phyloP scores from a whole-genome alignment of 1,140 invertebrate species.

The Cyclina sinensis region DNA sequence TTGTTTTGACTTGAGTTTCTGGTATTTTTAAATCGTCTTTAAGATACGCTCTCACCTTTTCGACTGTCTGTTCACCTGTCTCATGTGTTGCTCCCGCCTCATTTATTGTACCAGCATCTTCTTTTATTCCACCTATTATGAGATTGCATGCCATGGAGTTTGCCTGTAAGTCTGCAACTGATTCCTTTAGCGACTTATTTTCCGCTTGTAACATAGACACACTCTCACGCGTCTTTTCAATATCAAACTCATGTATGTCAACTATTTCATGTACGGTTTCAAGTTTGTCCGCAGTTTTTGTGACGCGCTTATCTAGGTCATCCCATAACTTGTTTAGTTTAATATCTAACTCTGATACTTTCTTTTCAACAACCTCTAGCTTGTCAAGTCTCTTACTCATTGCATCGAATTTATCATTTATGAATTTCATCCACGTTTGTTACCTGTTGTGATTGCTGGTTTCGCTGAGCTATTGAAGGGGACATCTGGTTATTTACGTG shows the following conservation, averaged over 20 bases:
- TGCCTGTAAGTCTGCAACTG: neutral
- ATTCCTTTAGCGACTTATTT: neutral
- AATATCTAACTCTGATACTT: neutral
- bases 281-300: neutral
- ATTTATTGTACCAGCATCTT: no score
- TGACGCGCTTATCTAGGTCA: neutral
- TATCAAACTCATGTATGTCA: neutral
- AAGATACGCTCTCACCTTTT: neutral
- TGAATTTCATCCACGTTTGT: neutral
- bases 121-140: neutral
- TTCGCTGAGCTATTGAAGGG: neutral
- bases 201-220: neutral
- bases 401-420: neutral
- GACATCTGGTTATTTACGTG: neutral
- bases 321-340: conserved; percentile 1
- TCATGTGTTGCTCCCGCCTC: neutral
- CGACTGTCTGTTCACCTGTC: neutral
- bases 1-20: neutral
- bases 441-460: neutral
- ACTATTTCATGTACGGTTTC: neutral
- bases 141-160: neutral
- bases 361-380: neutral
- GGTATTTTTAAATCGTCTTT: neutral
- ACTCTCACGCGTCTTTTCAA: neutral
- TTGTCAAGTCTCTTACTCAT: neutral